Conservation (phyloP, 1,140 invertebrate species). For the Cherax quadricarinatus region DNA sequence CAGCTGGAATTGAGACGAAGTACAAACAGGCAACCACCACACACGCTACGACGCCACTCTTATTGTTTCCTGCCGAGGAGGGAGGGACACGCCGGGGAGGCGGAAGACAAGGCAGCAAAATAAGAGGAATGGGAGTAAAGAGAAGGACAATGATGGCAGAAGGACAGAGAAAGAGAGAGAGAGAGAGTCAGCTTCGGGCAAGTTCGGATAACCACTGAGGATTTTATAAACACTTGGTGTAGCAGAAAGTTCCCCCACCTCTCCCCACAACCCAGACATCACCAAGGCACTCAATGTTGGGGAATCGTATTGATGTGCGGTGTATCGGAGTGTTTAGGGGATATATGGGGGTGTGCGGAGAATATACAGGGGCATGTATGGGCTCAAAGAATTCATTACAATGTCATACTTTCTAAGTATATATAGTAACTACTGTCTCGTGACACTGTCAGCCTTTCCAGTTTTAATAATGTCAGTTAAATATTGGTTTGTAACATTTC, state of each 20-base stretch:
- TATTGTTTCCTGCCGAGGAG: conserved; percentile 52
- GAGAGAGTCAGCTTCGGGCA: conserved; percentile 5
- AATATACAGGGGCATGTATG: too few relatives aligned
- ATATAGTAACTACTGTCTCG: too few relatives aligned
- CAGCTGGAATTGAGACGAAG: conserved; percentile 59
- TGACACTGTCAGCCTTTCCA: too few relatives aligned
- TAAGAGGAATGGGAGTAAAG: background rate
- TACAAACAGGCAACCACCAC: conserved; percentile 57
- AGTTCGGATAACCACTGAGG: conserved; percentile 31
- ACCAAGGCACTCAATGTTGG: background rate
- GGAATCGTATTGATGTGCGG: background rate
- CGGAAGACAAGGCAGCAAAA: background rate
- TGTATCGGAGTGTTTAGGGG: background rate
- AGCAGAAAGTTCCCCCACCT: background rate
- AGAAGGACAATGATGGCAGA: background rate
- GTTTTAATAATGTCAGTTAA: too few relatives aligned
- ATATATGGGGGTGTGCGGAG: too few relatives aligned
- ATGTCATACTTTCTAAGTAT: too few relatives aligned
- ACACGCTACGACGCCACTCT: conserved; percentile 53
- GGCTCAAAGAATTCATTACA: too few relatives aligned
- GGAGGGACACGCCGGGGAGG: background rate
- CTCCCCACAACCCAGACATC: too few relatives aligned
- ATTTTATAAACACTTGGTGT: conserved; percentile 36
- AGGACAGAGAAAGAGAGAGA: background rate
- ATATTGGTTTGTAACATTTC: too few relatives aligned